Percentiles rank a stretch among this genome's conserved stretches.
Evolutionary conservation across 2,113 vertebrate species (phyloP).

Genomic region (Siniperca knerii): DNA sequence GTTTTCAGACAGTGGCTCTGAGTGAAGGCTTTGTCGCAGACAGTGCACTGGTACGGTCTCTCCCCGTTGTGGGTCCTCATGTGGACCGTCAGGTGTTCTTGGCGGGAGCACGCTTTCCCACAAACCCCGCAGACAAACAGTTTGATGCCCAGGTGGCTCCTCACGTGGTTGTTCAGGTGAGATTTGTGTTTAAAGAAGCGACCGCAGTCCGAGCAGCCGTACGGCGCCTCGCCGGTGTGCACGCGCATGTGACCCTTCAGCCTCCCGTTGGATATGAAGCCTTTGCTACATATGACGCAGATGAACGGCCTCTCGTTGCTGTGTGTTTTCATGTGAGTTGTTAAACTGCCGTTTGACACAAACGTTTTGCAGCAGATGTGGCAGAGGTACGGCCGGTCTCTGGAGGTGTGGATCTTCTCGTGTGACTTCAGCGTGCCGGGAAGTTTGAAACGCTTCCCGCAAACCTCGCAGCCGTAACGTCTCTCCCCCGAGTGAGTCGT

Average conservation of each 20-base stretch:
- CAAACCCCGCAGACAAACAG: slow-evolving; percentile 41
- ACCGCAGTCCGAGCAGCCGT: slow-evolving; percentile 54
- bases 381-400: slow-evolving; percentile 60
- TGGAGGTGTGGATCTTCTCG: slow-evolving; percentile 47
- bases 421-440: slow-evolving; percentile 24
- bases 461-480: slow-evolving; percentile 44
- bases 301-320: slow-evolving; percentile 7
- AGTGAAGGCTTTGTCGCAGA: slow-evolving; percentile 61
- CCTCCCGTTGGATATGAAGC: slow-evolving; percentile 38
- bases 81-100: slow-evolving; percentile 54
- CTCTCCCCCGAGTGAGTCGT: slow-evolving; percentile 45
- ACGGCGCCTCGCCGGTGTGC: slow-evolving; percentile 48
- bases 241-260: slow-evolving; percentile 11
- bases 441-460: slow-evolving; percentile 63
- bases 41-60: slow-evolving; percentile 46
- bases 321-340: slow-evolving; percentile 48
- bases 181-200: slow-evolving; percentile 47
- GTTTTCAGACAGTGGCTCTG: slow-evolving; percentile 71
- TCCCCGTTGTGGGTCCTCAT: slow-evolving; percentile 72
- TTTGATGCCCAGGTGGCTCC: slow-evolving; percentile 57
- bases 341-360: slow-evolving; percentile 1
- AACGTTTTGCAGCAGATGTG: slow-evolving; percentile 71
- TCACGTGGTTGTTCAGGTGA: slow-evolving; percentile 52
- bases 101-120: slow-evolving; percentile 38
- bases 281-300: slow-evolving; percentile 44